Evolutionary conservation across 2,797 vertebrate species (phyloP).

Genomic region (Danionella dracula): DNA sequence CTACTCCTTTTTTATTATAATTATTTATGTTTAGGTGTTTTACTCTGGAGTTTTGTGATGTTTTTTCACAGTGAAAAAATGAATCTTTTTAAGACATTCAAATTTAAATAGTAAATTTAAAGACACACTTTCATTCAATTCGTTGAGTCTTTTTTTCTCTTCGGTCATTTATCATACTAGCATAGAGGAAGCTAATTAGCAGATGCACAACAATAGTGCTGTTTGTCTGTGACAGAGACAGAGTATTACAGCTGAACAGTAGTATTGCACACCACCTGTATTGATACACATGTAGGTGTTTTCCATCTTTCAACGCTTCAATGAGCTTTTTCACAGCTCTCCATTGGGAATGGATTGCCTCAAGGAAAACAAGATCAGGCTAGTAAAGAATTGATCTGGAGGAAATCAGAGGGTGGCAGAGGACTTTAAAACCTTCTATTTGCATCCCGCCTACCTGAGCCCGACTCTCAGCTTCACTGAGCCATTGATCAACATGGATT

Average conservation of each 20-base stretch:
- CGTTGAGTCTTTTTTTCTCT: background rate
- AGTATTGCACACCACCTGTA: background rate
- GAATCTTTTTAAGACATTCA: too few relatives aligned
- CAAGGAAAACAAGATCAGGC: constrained; percentile 36
- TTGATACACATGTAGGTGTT: background rate
- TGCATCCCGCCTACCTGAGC: constrained; percentile 42
- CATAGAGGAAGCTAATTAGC: background rate
- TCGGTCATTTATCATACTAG: background rate
- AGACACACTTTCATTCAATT: too few relatives aligned
- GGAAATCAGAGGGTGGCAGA: constrained; percentile 39
- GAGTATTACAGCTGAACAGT: background rate
- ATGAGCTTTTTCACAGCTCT: background rate
- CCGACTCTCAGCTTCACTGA: constrained; percentile 42
- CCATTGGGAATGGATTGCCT: constrained; percentile 14
- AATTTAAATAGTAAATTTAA: too few relatives aligned
- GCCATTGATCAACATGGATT: constrained; percentile 61
- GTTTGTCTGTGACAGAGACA: background rate
- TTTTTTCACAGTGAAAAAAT: too few relatives aligned
- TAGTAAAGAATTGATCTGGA: constrained; percentile 52
- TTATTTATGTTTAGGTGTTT: too few relatives aligned
- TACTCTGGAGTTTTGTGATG: too few relatives aligned
- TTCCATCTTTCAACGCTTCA: background rate
- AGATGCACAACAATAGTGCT: background rate
- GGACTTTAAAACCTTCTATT: constrained; percentile 45
- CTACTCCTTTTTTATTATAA: too few relatives aligned